A percentile compares a stretch with the other conserved stretches of the same genome.
Conservation (phyloP, 2,797 vertebrate genomes). For the Choloepus didactylus region DNA sequence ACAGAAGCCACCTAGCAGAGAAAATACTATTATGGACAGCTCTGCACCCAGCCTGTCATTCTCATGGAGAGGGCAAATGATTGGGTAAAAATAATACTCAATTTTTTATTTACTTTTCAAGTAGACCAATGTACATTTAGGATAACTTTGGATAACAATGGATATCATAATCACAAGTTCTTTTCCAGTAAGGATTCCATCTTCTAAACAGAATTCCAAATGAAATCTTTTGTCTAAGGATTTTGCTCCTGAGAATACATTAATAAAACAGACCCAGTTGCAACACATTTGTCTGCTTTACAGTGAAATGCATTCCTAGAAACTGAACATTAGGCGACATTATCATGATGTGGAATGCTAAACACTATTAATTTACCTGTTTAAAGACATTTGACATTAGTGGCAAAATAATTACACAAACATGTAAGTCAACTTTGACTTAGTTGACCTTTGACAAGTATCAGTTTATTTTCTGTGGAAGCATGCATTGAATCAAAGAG, state of each 20-base stretch:
- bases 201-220: not conserved
- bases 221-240: not conserved
- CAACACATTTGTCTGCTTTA: not conserved
- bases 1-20: not conserved
- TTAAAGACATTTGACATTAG: not conserved
- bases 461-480: not conserved
- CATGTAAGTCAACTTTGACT: not conserved
- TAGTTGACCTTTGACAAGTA: not conserved
- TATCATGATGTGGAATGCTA: not conserved
- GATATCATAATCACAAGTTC: not conserved
- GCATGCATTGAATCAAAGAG: not conserved
- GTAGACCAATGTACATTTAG: not conserved
- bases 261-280: not conserved
- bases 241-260: not conserved
- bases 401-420: slow-evolving; percentile 11
- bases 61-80: not conserved
- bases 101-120: not conserved
- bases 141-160: not conserved
- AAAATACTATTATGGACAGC: not conserved
- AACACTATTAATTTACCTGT: not conserved
- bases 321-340: not conserved
- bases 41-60: not conserved
- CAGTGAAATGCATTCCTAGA: not conserved
- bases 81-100: not conserved
- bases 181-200: not conserved